Base-by-base conservation (phyloP, 1,140 invertebrate species). In the Drosophila nannoptera region DNA sequence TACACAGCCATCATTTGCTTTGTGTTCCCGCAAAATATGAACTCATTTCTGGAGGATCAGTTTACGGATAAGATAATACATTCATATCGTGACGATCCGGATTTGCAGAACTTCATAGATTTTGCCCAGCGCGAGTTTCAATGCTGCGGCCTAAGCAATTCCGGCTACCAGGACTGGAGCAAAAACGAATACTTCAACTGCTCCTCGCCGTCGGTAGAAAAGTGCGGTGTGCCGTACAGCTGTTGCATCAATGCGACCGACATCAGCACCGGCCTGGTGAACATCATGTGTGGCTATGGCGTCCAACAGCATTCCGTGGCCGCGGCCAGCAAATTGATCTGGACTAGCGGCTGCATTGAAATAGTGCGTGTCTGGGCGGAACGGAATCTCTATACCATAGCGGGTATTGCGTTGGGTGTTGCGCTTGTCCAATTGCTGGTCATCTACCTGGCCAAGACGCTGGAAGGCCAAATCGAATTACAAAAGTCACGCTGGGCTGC, bases 131-230 rank as follows among this genome's bases (percentile, higher is more conserved):
- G 96, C 90, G 95, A 97, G 94, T 97, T 98, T 84, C 92, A 94
- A 73, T 98, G 97, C 87, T 98, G 97, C 90, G 97, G 97, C 9
- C 90, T 98, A 0, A 96, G 95, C 55, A 94, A 95, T 62, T 94
- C 95, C 77, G 96, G 96, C 11, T 98, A 97, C 89, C 93, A 95
- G 91, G 97, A 98, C 90, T 98, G 97, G 97, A 91, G 90, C 93
- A 96, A 96, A 90, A 98, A 98, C 90, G 95, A 96, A 83, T 98
- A 98, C 90, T 98, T 97, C 88, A 98, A 98, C 89, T 97, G 96
- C 81, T 94, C 93, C 31, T 95, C 95, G 31, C 95, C 95, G n/a
- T 95, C 95, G 36, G 94, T 95, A 35, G 97, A 98, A 89, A 91
- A 93, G 56, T 98, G 97, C 89, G 96, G 96, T 2, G 97, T 98